Evolutionary conservation across 1,140 invertebrate species (phyloP).

Genomic region (Lepidurus apus): DNA sequence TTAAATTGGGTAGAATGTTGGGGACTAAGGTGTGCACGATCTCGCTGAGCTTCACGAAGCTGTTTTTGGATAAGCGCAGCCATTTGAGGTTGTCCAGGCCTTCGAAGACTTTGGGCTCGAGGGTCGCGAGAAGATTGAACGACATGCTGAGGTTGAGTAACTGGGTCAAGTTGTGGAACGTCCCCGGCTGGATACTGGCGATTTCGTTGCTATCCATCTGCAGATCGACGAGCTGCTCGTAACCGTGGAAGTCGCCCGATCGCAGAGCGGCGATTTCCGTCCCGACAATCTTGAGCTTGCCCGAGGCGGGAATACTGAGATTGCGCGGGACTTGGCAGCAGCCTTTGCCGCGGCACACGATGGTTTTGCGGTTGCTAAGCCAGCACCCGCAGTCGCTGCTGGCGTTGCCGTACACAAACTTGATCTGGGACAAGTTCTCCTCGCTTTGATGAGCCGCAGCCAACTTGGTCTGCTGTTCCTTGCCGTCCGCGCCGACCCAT

Average conservation of each 20-base stretch:
- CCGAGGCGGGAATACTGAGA: neutral
- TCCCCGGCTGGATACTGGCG: slow-evolving; percentile 25
- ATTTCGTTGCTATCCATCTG: slow-evolving; percentile 32
- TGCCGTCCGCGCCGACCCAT: neutral
- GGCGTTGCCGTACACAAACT: slow-evolving; percentile 5
- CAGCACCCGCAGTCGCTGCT: slow-evolving; percentile 6
- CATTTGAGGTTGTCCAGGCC: slow-evolving; percentile 44
- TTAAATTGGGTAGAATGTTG: slow-evolving; percentile 43
- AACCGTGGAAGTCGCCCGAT: slow-evolving; percentile 5
- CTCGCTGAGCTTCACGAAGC: slow-evolving; percentile 43
- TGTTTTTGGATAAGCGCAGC: slow-evolving; percentile 47
- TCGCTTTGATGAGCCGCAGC: neutral
- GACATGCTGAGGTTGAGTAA: slow-evolving; percentile 31
- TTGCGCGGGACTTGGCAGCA: neutral
- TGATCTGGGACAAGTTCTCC: neutral
- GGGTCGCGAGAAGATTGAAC: slow-evolving; percentile 23
- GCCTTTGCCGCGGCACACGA: neutral
- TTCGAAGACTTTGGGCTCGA: slow-evolving; percentile 39
- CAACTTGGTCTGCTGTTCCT: neutral
- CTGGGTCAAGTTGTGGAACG: slow-evolving; percentile 26
- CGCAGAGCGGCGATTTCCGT: neutral
- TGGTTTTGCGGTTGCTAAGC: neutral
- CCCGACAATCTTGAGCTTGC: slow-evolving; percentile 12
- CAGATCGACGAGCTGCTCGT: slow-evolving; percentile 24
- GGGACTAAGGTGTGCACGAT: slow-evolving; percentile 43